These are phyloP conservation scores for Brienomyrus brachyistius DNA, from an alignment of 2,113 vertebrate species.

Conservation along the genomic window DNA sequence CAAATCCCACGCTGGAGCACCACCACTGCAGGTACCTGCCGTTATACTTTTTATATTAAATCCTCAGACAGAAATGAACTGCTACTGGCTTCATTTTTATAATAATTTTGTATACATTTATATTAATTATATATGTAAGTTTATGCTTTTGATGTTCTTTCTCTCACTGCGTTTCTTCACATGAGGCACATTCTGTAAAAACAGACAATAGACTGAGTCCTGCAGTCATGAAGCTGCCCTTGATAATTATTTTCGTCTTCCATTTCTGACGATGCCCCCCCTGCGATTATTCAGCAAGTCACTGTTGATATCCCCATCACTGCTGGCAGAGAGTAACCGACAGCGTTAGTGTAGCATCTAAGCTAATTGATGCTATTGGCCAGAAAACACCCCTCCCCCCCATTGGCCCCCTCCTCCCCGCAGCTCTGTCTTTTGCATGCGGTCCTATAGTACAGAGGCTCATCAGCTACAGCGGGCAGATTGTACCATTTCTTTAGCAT, in stretches of 20 bases:
- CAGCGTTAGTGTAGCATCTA: neutral
- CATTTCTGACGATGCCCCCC: neutral
- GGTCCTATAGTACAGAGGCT: neutral
- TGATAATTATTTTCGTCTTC: neutral
- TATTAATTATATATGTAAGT: neutral
- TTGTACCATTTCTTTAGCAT: slow-evolving; percentile 71
- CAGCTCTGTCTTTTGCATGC: neutral
- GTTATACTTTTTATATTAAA: neutral
- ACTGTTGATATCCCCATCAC: neutral
- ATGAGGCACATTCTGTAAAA: no score
- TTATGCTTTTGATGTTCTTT: no score
- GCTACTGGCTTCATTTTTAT: neutral
- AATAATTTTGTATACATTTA: neutral
- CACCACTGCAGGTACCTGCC: neutral
- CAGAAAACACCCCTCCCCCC: neutral
- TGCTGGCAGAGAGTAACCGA: neutral
- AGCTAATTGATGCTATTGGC: neutral
- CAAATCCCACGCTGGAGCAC: no score
- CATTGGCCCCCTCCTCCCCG: no score
- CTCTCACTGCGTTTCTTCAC: no score
- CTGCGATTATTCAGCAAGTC: no score
- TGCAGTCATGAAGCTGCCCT: neutral
- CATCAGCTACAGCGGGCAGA: slow-evolving; percentile 45
- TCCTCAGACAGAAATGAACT: neutral
- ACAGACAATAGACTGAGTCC: neutral